Percentiles rank a stretch among this genome's conserved stretches.
Conservation (phyloP, 2,113 vertebrate species). For the Hystrix brachyura region DNA sequence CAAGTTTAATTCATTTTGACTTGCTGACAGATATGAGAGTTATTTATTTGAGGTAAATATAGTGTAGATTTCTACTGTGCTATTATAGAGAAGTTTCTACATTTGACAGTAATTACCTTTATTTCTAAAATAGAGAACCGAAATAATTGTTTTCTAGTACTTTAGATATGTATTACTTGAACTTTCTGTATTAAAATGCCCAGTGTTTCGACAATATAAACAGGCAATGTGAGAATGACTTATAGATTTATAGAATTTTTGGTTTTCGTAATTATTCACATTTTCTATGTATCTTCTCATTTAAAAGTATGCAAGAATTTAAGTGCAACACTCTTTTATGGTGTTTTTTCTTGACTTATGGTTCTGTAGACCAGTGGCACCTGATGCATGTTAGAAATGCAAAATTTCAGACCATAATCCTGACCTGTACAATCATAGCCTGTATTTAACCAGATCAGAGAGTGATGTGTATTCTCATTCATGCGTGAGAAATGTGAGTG, state of each 20-base stretch:
- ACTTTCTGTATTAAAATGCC: neutral
- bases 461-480: neutral
- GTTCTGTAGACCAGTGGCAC: neutral
- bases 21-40: neutral
- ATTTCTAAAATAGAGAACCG: neutral
- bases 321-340: neutral
- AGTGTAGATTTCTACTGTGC: conserved; percentile 3
- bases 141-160: neutral
- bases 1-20: conserved; percentile 66
- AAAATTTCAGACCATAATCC: neutral
- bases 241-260: conserved; percentile 14
- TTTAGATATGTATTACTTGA: conserved; percentile 24
- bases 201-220: neutral
- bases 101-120: conserved; percentile 54
- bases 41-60: conserved; percentile 60
- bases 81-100: neutral
- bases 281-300: neutral
- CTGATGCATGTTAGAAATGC: neutral
- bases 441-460: neutral
- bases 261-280: neutral
- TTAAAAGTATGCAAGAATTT: conserved; percentile 29
- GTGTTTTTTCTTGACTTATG: neutral
- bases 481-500: neutral
- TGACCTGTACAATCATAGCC: neutral
- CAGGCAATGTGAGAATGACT: conserved; percentile 32